phyloP scores from a whole-genome alignment of 2,797 vertebrate genomes.

The Jordanella pulchra region DNA sequence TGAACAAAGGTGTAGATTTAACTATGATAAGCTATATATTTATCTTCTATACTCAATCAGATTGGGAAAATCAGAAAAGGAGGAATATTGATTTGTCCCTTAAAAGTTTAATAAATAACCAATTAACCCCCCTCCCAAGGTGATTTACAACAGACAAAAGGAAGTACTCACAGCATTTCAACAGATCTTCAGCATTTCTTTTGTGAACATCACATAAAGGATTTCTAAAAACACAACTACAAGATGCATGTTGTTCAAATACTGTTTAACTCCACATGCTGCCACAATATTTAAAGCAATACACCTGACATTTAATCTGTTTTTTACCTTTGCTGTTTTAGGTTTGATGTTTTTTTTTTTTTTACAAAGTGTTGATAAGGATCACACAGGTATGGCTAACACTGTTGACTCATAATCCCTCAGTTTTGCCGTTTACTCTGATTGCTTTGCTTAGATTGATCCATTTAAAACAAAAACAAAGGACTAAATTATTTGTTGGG shows the following conservation, averaged over 20 bases:
- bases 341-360: not conserved
- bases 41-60: not conserved
- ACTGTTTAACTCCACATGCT: not conserved
- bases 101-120: not conserved
- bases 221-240: constrained; percentile 3
- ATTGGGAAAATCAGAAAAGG: not conserved
- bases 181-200: constrained; percentile 8
- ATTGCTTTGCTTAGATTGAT: not conserved
- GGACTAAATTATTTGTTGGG: not conserved
- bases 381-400: constrained; percentile 3
- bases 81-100: not conserved
- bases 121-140: constrained; percentile 13
- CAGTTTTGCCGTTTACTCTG: not conserved
- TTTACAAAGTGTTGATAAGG: not conserved
- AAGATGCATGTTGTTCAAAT: not conserved
- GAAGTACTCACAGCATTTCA: constrained; percentile 40
- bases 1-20: constrained; percentile 5
- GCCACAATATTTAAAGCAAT: not conserved
- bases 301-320: not conserved
- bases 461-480: not conserved
- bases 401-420: constrained; percentile 1
- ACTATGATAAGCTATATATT: not conserved
- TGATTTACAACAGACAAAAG: constrained; percentile 29
- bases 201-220: constrained; percentile 16
- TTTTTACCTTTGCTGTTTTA: not conserved